Percentiles rank a stretch among this genome's conserved stretches.
phyloP scores from a whole-genome alignment of 2,113 vertebrate genomes.

The Callospermophilus lateralis region DNA sequence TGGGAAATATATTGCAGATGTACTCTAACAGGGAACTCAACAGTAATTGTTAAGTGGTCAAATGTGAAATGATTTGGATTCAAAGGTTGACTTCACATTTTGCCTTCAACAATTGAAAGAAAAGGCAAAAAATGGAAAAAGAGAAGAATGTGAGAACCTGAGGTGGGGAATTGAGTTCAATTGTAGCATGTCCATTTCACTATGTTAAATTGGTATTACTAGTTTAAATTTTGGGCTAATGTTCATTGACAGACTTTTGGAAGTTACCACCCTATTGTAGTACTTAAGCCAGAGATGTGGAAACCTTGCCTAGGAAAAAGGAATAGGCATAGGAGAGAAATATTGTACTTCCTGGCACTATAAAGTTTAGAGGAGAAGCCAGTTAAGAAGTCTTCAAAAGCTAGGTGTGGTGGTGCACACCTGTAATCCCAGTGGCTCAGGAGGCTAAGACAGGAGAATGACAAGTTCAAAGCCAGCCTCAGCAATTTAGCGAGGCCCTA shows the following conservation, averaged over 20 bases:
- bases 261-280: neutral
- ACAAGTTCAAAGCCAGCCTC: too few species aligned
- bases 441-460: too few species aligned
- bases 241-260: neutral
- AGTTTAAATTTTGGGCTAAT: neutral
- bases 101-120: neutral
- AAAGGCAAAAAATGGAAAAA: neutral
- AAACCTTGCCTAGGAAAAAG: neutral
- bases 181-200: neutral
- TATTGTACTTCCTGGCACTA: neutral
- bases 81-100: neutral
- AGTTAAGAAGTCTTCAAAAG: neutral
- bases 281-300: neutral
- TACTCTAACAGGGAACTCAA: neutral
- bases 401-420: too few species aligned
- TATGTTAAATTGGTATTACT: neutral
- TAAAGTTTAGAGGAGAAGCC: neutral
- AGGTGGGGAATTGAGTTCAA: neutral
- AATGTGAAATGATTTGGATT: neutral
- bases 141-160: neutral
- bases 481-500: too few species aligned
- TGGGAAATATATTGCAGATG: neutral
- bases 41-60: neutral
- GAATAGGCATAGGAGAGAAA: neutral
- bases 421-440: too few species aligned